Conservation (phyloP, 92 coral and sea anemone genomes). For the Zoanthus sociatus region DNA sequence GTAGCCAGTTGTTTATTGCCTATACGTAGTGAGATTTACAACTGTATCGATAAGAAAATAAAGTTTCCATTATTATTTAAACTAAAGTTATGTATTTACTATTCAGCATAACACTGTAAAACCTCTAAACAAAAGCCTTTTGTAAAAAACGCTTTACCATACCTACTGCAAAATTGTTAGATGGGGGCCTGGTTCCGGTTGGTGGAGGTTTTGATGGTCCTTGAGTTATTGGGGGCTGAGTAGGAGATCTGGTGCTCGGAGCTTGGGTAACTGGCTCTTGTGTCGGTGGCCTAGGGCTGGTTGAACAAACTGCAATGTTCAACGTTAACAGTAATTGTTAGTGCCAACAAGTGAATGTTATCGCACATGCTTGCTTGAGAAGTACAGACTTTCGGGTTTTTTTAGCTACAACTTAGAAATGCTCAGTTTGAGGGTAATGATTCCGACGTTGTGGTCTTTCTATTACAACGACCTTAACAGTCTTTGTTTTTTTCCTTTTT, state of each 20-base stretch:
- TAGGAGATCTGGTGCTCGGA: slow-evolving; percentile 15
- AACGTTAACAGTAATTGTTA: neutral
- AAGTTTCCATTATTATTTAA: no score
- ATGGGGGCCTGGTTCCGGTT: slow-evolving; percentile 51
- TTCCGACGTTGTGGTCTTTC: no score
- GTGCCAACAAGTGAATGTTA: neutral
- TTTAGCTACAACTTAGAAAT: no score
- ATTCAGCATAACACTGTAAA: neutral
- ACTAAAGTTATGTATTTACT: no score
- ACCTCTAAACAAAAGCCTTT: neutral
- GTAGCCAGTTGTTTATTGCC: no score
- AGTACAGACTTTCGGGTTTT: no score
- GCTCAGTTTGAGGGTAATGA: no score
- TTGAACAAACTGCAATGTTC: neutral
- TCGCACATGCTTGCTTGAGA: no score
- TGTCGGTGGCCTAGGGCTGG: slow-evolving; percentile 3
- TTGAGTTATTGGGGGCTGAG: slow-evolving; percentile 51
- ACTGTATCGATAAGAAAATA: no score
- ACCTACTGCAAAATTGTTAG: slow-evolving; percentile 67
- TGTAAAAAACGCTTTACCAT: neutral
- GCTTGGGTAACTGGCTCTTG: slow-evolving; percentile 18
- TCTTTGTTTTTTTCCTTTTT: no score
- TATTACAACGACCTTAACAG: no score
- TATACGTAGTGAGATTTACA: no score
- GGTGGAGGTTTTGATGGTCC: slow-evolving; percentile 56